Conservation (phyloP, 2,888 invertebrate species). For the Cosmopolites sordidus region DNA sequence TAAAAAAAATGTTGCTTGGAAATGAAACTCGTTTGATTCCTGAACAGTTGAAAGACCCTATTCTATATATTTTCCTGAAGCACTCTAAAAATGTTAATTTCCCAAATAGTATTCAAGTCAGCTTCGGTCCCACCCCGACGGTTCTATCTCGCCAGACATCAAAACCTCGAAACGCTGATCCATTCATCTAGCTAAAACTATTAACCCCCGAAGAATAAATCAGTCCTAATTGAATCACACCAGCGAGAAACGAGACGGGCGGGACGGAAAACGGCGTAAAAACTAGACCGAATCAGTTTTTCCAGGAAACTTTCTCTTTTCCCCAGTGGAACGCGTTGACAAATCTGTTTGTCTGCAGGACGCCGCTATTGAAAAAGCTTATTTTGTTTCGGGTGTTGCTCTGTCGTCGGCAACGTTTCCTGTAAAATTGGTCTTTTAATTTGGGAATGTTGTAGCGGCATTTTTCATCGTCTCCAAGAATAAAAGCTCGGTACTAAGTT, state of each 20-base stretch:
- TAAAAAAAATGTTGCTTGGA: too few relatives aligned
- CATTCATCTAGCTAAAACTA: too few relatives aligned
- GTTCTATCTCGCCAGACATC: too few relatives aligned
- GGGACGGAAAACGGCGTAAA: not conserved
- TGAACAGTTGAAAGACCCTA: too few relatives aligned
- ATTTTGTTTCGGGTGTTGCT: conserved; percentile 13
- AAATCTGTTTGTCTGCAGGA: conserved; percentile 42
- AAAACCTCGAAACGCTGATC: too few relatives aligned
- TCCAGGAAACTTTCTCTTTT: not conserved
- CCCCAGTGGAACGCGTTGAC: not conserved
- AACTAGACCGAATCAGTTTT: not conserved
- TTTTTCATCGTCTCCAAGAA: too few relatives aligned
- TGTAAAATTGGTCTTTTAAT: conserved; percentile 14
- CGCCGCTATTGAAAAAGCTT: conserved; percentile 22
- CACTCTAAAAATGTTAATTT: too few relatives aligned
- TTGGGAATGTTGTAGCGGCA: conserved; percentile 4
- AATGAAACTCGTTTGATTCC: too few relatives aligned
- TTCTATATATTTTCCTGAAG: too few relatives aligned
- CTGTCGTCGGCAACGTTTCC: conserved; percentile 8
- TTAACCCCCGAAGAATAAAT: not conserved
- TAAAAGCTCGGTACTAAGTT: too few relatives aligned
- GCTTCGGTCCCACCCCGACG: too few relatives aligned
- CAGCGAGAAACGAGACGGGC: not conserved
- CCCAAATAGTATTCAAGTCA: too few relatives aligned
- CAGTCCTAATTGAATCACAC: not conserved